These are phyloP conservation scores for Notechis scutatus DNA, from an alignment of 2,113 vertebrate genomes.

Conservation along the genomic window DNA sequence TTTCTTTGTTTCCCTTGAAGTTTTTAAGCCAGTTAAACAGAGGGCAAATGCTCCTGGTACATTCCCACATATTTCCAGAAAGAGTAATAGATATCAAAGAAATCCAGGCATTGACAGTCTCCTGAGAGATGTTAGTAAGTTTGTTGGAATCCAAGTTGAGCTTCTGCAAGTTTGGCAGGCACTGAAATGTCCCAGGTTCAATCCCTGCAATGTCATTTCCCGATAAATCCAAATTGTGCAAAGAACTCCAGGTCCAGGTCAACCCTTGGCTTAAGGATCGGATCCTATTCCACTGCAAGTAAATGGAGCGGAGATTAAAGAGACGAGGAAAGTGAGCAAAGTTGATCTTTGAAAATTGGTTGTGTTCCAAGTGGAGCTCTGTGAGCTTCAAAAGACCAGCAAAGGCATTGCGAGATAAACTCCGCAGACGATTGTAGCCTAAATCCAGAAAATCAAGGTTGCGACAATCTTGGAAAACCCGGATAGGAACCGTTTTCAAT, in stretches of 20 bases:
- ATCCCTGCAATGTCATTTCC: slow-evolving; percentile 89
- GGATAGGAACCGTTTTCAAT: slow-evolving; percentile 85
- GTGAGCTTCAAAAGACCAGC: slow-evolving; percentile 91
- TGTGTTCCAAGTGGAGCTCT: slow-evolving; percentile 96
- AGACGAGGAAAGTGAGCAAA: slow-evolving; percentile 94
- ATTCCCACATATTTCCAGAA: slow-evolving; percentile 94
- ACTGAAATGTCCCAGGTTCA: slow-evolving; percentile 88
- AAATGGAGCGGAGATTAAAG: slow-evolving; percentile 90
- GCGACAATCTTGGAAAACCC: slow-evolving; percentile 93
- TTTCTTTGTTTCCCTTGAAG: slow-evolving; percentile 93
- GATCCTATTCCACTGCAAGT: slow-evolving; percentile 95
- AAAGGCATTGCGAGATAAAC: slow-evolving; percentile 91
- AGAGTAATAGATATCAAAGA: slow-evolving; percentile 93
- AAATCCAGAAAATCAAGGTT: slow-evolving; percentile 95
- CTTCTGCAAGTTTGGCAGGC: slow-evolving; percentile 92
- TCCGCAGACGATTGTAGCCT: slow-evolving; percentile 94
- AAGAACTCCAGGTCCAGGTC: slow-evolving; percentile 95
- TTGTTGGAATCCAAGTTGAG: slow-evolving; percentile 97
- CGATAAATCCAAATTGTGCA: slow-evolving; percentile 96
- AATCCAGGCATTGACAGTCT: slow-evolving; percentile 89
- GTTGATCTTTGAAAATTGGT: slow-evolving; percentile 97
- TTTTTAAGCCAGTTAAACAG: slow-evolving; percentile 91
- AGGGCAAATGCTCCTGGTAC: slow-evolving; percentile 89
- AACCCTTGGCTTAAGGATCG: slow-evolving; percentile 87
- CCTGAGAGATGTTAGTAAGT: slow-evolving; percentile 91